Conservation (phyloP, 2,113 vertebrate genomes). For the Lepisosteus osseus region DNA sequence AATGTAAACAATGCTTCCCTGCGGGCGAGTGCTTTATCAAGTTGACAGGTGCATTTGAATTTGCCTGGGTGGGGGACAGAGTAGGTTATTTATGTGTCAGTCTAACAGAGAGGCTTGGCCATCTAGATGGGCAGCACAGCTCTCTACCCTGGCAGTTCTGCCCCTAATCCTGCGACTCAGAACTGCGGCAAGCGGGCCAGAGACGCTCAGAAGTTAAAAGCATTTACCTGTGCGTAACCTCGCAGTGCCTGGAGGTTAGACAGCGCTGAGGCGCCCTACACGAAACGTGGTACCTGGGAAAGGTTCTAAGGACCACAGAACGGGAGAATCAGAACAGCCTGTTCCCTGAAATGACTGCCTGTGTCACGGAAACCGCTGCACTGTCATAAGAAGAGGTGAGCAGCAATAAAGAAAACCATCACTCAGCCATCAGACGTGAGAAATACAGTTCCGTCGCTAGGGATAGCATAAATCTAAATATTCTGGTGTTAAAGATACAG, state of each 20-base stretch:
- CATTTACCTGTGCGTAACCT: slow-evolving; percentile 11
- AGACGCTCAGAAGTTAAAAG: not conserved
- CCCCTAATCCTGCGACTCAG: slow-evolving; percentile 70
- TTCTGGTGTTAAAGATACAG: too few species aligned
- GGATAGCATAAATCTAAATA: too few species aligned
- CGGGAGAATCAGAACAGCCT: too few species aligned
- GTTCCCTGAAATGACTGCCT: too few species aligned
- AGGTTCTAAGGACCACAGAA: too few species aligned
- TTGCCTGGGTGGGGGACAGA: slow-evolving; percentile 95
- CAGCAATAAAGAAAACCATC: too few species aligned
- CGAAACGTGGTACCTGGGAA: not conserved
- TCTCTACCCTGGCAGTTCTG: slow-evolving; percentile 77
- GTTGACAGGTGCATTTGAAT: slow-evolving; percentile 99
- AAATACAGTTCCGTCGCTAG: too few species aligned
- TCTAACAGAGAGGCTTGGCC: slow-evolving; percentile 91
- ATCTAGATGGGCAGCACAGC: slow-evolving; percentile 77
- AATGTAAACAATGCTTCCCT: slow-evolving; percentile 99
- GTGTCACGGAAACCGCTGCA: too few species aligned
- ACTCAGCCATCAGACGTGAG: too few species aligned
- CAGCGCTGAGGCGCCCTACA: not conserved
- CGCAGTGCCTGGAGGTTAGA: not conserved
- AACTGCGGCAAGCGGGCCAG: slow-evolving; percentile 38
- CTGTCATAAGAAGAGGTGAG: too few species aligned
- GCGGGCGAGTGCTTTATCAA: slow-evolving; percentile 99
- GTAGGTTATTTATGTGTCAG: slow-evolving; percentile 99